phyloP scores from a whole-genome alignment of 1,140 invertebrate genomes.

The Drosophila paulistorum region DNA sequence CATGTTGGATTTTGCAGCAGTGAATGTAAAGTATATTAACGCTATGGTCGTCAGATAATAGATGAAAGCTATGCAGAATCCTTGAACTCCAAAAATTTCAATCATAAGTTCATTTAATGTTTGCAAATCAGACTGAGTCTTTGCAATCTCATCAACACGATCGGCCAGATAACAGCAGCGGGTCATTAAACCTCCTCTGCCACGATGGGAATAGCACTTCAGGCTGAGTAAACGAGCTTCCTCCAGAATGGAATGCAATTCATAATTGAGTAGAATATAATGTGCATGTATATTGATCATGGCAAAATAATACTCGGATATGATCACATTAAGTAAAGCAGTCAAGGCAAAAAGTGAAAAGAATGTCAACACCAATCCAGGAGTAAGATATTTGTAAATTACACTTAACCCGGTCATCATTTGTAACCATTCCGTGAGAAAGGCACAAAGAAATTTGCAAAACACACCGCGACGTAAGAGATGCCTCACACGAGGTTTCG shows the following conservation, averaged over 20 bases:
- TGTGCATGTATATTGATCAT: conserved; percentile 31
- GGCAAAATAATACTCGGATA: conserved; percentile 44
- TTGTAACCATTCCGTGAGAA: conserved; percentile 28
- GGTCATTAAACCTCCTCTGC: conserved; percentile 25
- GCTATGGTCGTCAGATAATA: conserved; percentile 34
- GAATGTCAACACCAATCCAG: neutral
- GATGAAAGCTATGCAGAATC: conserved; percentile 2
- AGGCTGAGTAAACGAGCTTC: neutral
- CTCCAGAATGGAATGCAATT: neutral
- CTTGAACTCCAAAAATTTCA: conserved; percentile 34
- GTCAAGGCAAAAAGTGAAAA: neutral
- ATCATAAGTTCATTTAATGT: conserved; percentile 13
- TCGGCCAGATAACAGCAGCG: conserved; percentile 54
- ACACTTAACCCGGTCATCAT: neutral
- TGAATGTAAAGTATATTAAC: conserved; percentile 27
- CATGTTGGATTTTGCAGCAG: neutral
- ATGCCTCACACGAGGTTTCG: conserved; percentile 30
- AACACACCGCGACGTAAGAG: conserved; percentile 24
- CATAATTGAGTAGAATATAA: neutral
- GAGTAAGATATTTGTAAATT: neutral
- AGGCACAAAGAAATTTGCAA: conserved; percentile 10
- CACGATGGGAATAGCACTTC: neutral
- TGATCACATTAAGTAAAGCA: conserved; percentile 44
- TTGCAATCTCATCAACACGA: conserved; percentile 44
- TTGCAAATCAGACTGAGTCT: conserved; percentile 31